phyloP scores from a whole-genome alignment of 2,113 vertebrate species.

The Chitala chitala region DNA sequence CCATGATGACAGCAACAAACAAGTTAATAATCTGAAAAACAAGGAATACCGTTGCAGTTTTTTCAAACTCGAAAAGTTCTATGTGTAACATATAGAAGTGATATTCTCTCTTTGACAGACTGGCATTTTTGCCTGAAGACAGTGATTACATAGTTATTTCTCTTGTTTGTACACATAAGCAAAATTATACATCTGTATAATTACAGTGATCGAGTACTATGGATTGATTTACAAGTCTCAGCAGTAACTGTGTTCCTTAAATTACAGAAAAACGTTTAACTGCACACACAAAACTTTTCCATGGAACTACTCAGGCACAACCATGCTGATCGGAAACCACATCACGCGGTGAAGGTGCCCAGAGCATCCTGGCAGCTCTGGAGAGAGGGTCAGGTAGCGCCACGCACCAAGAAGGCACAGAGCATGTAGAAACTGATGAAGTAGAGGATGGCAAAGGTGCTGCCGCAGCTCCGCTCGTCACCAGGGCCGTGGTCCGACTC shows the following conservation, averaged over 20 bases:
- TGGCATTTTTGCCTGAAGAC: too few species aligned
- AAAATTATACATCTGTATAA: too few species aligned
- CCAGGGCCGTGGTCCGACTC: slow-evolving; percentile 86
- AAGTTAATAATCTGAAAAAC: slow-evolving; percentile 90
- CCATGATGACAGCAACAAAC: slow-evolving; percentile 99
- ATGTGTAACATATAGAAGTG: too few species aligned
- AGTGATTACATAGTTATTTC: background rate
- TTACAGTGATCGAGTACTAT: background rate
- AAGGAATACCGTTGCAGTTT: background rate
- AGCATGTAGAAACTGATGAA: slow-evolving; percentile 99
- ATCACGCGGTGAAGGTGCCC: background rate
- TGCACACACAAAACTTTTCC: background rate
- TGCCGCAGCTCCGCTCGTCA: slow-evolving; percentile 90
- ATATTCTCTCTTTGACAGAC: too few species aligned
- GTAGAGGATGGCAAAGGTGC: slow-evolving; percentile 92
- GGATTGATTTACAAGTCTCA: background rate
- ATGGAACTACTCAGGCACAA: background rate
- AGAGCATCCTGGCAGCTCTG: background rate
- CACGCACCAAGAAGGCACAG: slow-evolving; percentile 89
- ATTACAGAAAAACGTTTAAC: too few species aligned
- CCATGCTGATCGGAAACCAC: background rate
- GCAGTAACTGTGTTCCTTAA: background rate
- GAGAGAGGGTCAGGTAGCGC: background rate
- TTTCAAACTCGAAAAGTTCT: background rate
- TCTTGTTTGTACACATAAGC: too few species aligned